Conservation (phyloP, 2,113 vertebrate species). For the Eonycteris spelaea region DNA sequence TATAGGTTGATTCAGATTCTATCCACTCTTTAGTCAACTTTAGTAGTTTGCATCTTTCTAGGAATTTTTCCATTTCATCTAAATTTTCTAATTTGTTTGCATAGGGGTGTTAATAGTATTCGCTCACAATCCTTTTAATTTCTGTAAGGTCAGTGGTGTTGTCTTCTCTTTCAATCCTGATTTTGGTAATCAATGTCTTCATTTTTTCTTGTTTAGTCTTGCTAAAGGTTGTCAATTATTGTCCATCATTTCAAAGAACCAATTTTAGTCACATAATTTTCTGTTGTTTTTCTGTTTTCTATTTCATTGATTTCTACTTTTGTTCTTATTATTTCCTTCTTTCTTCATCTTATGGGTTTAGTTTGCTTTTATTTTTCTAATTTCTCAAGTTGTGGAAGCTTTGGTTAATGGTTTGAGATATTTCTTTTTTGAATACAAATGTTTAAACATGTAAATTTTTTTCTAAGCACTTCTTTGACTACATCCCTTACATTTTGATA, state of each 20-base stretch:
- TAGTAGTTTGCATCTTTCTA: background rate
- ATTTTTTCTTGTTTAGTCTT: background rate
- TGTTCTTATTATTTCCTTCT: background rate
- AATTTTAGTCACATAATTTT: background rate
- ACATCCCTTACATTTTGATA: background rate
- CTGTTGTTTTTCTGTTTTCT: background rate
- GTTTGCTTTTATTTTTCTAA: background rate
- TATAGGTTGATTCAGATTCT: background rate
- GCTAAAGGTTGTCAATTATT: background rate
- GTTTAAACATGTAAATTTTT: background rate
- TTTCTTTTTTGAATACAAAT: background rate
- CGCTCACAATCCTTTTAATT: background rate
- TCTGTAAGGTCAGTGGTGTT: background rate
- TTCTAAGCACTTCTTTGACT: background rate
- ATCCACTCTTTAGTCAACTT: background rate
- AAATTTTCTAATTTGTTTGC: background rate
- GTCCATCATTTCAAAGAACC: background rate
- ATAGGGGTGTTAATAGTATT: background rate
- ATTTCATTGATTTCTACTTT: background rate
- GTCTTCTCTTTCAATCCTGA: background rate
- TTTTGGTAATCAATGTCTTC: background rate
- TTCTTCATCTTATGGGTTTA: background rate
- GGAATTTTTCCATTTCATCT: background rate
- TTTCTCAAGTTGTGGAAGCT: background rate
- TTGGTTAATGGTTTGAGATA: background rate